Evolutionary conservation across 2,888 invertebrate species (phyloP), one percentile per base, ranked within the genome.

Genomic region (Metacarcinus magister): DNA sequence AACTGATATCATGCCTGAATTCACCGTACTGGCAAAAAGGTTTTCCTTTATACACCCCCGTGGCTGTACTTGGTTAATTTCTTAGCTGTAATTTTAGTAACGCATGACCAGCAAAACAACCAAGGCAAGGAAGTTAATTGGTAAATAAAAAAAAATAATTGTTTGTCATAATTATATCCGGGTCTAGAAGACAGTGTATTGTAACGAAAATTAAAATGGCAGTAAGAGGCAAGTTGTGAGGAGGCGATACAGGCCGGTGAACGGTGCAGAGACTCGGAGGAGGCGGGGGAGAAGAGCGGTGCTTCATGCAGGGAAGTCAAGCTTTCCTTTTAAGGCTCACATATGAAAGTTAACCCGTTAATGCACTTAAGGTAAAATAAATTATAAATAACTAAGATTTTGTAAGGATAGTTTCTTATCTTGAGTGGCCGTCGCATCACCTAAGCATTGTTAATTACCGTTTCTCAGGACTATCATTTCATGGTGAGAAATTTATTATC

Each of bases 401-500:
- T 67, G 67, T 67, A n/a, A 23, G 67, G 19, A 67, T 67, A 67
- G 23, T 16, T 67, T 23, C n/a, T n/a, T 23, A 0, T 67, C 23
- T 23, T 2, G 7, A 67, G n/a, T 23, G 67, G 23, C 67, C 7
- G 67, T 67, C 67, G 7, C n/a, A 67, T n/a, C 67, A 67, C 19
- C 67, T n/a, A 67, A 67, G 67, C 67, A 67, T 23, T 67, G 67
- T 67, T n/a, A 67, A n/a, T 67, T 67, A 67, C 67, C 67, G n/a
- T 23, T n/a, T n/a, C 67, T n/a, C 67, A 67, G n/a, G 67, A 67
- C 67, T 67, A n/a, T n/a, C 23, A 67, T 67, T 67, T 67, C 67
- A n/a, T 67, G 67, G 67, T 67, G 67, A n/a, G 67, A 67, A n/a
- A 67, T 67, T 67, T 67, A 67, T n/a, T 67, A 23, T 67, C 82